Base-by-base conservation (phyloP, 2,113 vertebrate genomes). In the Hyperopisus bebe region DNA sequence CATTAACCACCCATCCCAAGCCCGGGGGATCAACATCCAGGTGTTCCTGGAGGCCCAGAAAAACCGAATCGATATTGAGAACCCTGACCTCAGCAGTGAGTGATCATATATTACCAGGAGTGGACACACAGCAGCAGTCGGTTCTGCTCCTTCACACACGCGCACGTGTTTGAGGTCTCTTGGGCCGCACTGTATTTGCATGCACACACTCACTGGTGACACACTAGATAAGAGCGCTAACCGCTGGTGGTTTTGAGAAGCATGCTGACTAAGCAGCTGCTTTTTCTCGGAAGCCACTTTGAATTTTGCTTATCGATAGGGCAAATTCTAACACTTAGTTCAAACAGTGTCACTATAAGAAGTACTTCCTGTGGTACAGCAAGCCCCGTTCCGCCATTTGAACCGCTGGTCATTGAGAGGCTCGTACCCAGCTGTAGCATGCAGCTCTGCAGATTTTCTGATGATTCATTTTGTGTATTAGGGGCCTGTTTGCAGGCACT, bases 11-110 rank as follows among this genome's bases (percentile, higher is more conserved):
- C 91, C 90, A 91, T 99, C 98, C 53, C 92, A 94, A 51, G 97
- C 97, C 74, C 96, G 92, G 91, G 97, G 97, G 82, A 98, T 98
- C 91, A 95, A 96, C 77, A 91, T 96, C 10, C 93, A 87, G 88
- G 96, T 97, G 27, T 98, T 98, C 92, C 93, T 98, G 90, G 96
- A 98, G 62, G 96, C 97, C 88, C 97, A 98, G 92, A 97, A 96
- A 93, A 96, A 95, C 90, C 92, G 96, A 0, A 92, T 97, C 91
- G 96, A 97, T 66, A 7, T 95, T 66, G 97, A 98, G 91, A 97
- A 94, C n/a, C 95, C 96, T 51, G 95, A 97, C 8, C 91, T 97
- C 44, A 95, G 94, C 27, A 96, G 97, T 98, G 94, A 97, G 97
- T 91, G 31, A 8, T 3, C 6, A 46, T 24, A 35, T 44, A 21